phyloP scores from a whole-genome alignment of 2,113 vertebrate genomes.

The Condylura cristata region DNA sequence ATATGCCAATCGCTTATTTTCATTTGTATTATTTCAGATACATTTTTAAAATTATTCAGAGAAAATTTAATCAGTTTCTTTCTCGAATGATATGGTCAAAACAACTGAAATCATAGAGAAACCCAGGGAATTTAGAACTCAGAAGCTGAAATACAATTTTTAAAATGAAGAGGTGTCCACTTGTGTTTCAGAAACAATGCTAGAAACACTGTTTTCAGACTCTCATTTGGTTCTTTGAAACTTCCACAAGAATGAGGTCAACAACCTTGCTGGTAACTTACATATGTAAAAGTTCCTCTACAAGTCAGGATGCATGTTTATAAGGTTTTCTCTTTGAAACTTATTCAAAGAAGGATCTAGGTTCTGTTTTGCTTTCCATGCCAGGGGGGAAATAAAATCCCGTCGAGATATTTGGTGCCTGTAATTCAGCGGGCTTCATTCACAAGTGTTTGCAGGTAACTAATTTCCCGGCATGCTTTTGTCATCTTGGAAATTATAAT shows the following conservation, averaged over 20 bases:
- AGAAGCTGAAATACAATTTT: not conserved
- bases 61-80: conserved; percentile 9
- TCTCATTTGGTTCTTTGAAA: not conserved
- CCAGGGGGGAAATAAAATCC: not conserved
- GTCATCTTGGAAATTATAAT: not conserved
- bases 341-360: not conserved
- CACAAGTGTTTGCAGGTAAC: not conserved
- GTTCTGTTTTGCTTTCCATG: not conserved
- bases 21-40: not conserved
- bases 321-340: not conserved
- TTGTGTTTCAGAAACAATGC: not conserved
- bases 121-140: not conserved
- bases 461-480: not conserved
- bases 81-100: not conserved
- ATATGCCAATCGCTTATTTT: not conserved
- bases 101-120: not conserved
- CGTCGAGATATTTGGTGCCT: not conserved
- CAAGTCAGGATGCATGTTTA: not conserved
- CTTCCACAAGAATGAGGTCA: not conserved
- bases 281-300: not conserved
- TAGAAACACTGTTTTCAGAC: not conserved
- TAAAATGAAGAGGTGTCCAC: not conserved
- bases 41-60: conserved; percentile 7
- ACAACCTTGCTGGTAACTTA: not conserved
- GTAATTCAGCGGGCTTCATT: not conserved